Conservation (phyloP, 2,797 vertebrate species). For the Stomatorhinus walkeri region DNA sequence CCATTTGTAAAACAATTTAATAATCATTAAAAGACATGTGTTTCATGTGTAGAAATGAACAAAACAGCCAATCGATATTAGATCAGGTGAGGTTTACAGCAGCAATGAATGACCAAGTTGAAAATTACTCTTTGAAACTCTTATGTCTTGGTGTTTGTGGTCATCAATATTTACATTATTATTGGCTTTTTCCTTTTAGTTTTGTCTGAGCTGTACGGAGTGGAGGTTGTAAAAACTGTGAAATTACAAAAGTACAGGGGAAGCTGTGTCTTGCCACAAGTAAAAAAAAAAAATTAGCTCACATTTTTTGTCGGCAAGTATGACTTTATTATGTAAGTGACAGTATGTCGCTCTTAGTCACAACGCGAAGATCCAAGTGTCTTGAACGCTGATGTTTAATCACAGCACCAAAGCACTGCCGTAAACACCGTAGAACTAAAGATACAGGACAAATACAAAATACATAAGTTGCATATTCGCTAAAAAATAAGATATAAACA, state of each 20-base stretch:
- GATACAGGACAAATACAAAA: too few species aligned
- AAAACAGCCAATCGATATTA: background rate
- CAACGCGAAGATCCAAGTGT: too few species aligned
- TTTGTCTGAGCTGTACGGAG: background rate
- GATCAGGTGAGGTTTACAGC: background rate
- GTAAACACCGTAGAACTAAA: too few species aligned
- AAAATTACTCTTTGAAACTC: background rate
- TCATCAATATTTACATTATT: background rate
- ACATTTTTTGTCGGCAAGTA: background rate
- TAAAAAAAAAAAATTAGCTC: background rate
- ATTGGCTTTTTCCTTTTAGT: background rate
- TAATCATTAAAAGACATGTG: background rate
- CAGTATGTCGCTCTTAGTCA: too few species aligned
- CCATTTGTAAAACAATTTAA: background rate
- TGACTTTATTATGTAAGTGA: constrained; percentile 30
- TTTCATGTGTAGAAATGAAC: background rate
- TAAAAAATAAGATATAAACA: too few species aligned
- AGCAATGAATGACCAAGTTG: background rate
- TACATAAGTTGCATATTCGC: too few species aligned
- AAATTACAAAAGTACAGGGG: background rate
- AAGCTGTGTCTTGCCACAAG: background rate
- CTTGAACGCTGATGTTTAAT: too few species aligned
- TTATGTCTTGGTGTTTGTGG: background rate
- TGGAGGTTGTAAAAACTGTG: background rate
- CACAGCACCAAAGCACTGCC: too few species aligned